Percentiles rank a stretch among this genome's conserved stretches.
phyloP scores from a whole-genome alignment of 2,113 vertebrate species.

The Pomatorhinus ruficollis region DNA sequence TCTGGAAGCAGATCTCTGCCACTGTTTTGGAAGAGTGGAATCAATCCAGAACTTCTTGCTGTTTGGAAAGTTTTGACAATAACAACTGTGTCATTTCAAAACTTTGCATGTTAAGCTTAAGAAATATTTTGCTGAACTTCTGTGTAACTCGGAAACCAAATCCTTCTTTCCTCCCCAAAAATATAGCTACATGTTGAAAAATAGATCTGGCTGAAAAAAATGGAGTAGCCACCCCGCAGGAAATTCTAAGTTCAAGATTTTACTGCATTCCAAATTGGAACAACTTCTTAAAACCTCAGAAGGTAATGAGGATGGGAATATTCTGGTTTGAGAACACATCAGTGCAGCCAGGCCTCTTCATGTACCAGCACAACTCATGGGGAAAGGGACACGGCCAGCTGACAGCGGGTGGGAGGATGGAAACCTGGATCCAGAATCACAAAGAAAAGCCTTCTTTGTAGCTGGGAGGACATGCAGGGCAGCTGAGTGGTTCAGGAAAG shows the following conservation, averaged over 20 bases:
- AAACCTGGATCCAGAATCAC: background rate
- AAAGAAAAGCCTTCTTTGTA: background rate
- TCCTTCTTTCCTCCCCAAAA: background rate
- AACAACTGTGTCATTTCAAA: constrained; percentile 56
- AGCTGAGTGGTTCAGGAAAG: background rate
- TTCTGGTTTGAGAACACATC: background rate
- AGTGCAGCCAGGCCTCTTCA: background rate
- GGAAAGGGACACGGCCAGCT: background rate
- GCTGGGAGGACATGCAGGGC: background rate
- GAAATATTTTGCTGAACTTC: constrained; percentile 51
- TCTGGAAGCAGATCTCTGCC: background rate
- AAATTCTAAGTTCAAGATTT: constrained; percentile 35
- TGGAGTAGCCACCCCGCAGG: background rate
- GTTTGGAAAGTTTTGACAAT: constrained; percentile 40
- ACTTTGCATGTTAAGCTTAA: constrained; percentile 2
- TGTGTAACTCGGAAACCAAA: constrained; percentile 32
- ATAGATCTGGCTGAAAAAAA: background rate
- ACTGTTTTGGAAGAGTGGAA: constrained; percentile 47
- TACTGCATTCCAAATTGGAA: constrained; percentile 29
- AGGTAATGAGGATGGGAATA: constrained; percentile 19
- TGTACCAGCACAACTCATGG: background rate
- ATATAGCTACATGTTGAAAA: background rate
- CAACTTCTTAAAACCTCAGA: background rate
- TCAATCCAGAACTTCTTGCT: background rate
- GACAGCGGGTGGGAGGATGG: background rate